Conservation (phyloP, 2,113 vertebrate genomes). For the Ptyas mucosa region DNA sequence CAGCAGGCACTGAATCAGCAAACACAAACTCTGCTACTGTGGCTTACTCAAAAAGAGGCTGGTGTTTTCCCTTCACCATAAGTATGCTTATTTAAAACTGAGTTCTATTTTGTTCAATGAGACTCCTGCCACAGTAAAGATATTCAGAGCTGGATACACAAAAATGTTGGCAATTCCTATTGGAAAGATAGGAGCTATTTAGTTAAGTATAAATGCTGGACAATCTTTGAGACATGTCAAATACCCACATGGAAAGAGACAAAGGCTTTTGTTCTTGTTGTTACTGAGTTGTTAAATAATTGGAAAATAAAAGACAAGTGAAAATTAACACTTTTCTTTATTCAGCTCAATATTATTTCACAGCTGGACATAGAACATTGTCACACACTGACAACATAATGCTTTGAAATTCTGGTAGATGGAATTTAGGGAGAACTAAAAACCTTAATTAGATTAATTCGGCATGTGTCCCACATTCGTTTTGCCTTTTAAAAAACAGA, state of each 20-base stretch:
- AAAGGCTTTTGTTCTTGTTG: not conserved
- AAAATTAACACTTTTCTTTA: conserved; percentile 49
- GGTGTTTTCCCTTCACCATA: not conserved
- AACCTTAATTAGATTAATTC: conserved; percentile 35
- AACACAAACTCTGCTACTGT: not conserved
- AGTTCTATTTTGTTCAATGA: not conserved
- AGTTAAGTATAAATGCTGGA: conserved; percentile 31
- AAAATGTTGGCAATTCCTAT: not conserved
- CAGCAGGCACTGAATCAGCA: not conserved
- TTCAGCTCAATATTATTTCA: conserved; percentile 7
- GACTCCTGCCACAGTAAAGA: not conserved
- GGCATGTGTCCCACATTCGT: conserved; percentile 3
- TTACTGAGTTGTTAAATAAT: conserved; percentile 39
- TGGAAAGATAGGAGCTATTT: not conserved
- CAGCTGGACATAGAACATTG: conserved; percentile 20
- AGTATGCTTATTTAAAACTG: not conserved
- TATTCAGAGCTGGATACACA: not conserved
- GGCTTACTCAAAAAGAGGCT: not conserved
- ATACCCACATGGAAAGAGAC: not conserved
- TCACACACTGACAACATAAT: conserved; percentile 36
- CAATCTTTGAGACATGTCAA: not conserved
- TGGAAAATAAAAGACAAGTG: conserved; percentile 49
- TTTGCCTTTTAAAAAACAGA: not conserved
- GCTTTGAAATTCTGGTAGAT: conserved; percentile 20
- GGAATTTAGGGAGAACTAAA: conserved; percentile 27